Base-by-base conservation (phyloP, 2,113 vertebrate genomes). In the Microtus richardsoni region DNA sequence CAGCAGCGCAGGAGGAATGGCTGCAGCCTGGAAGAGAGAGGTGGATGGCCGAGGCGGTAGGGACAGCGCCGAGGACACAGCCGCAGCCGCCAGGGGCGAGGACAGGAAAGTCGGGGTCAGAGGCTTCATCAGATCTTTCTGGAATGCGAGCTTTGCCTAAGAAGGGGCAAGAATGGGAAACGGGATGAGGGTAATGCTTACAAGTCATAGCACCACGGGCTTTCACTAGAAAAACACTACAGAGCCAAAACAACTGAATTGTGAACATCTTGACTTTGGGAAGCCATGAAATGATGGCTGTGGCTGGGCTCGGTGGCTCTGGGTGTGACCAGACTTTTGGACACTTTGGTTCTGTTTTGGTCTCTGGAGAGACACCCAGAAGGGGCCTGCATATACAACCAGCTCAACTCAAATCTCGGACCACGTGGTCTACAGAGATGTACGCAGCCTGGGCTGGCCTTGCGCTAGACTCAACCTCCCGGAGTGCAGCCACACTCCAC, bases 71-170 rank as follows among this genome's bases (percentile, higher is more conserved):
- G 99, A 98, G 0, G 99, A 98, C 2, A 99, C 98, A 0, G 99
- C 93, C 36, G 98, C 98, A 0, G 98, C 98, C 62, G 99, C 99
- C 91, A 98, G 99, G 9, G 99, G 99, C 58, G 98, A 98, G 7
- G 99, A 98, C 92, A 99, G 98, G 97, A 99, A 99, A 91, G 99
- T 98, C 0, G 99, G 99, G 52, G 99, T 98, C 98, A 99, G 97
- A 0, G 99, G 99, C 98, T 99, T 99, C 93, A 99, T 99, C 98
- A 99, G 96, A 95, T 99, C 99, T 97, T 99, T 99, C 98, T 99
- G 99, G 98, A 99, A 98, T 96, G 99, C 99, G 14, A 99, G 98
- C 96, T 99, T 99, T 92, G 99, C 99, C 99, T 99, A 96, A 78
- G 97, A 77, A 77, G 68, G 94, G 62, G 74, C 68, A 75, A 95